These are phyloP conservation scores for Euspilapteryx auroguttella DNA, from an alignment of 2,888 invertebrate species.

Conservation along the genomic window DNA sequence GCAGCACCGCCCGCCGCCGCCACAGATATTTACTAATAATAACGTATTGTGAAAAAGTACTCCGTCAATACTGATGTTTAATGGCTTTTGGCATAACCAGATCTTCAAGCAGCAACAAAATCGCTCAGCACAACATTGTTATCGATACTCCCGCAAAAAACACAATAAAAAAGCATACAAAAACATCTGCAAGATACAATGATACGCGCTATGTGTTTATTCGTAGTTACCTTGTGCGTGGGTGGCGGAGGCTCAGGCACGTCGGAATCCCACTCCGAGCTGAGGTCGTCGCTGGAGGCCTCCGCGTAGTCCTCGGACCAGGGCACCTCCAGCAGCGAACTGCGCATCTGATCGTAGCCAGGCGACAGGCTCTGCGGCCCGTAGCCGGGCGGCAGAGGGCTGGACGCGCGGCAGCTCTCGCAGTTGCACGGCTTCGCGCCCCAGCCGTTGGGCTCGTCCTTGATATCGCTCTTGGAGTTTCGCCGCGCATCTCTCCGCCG, in stretches of 20 bases:
- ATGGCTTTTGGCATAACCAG: too few species aligned
- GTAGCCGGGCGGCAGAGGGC: slow-evolving; percentile 49
- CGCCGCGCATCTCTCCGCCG: slow-evolving; percentile 36
- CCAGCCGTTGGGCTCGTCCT: slow-evolving; percentile 22
- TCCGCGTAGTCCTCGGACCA: slow-evolving; percentile 81
- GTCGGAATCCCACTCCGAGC: slow-evolving; percentile 91
- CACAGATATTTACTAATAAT: too few species aligned
- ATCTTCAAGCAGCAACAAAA: too few species aligned
- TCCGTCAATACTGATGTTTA: too few species aligned
- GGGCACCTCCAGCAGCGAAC: slow-evolving; percentile 75
- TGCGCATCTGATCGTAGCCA: slow-evolving; percentile 81
- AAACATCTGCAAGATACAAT: too few species aligned
- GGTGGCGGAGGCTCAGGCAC: slow-evolving; percentile 61
- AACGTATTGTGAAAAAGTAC: too few species aligned
- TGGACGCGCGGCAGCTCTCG: slow-evolving; percentile 52
- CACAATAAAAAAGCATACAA: too few species aligned
- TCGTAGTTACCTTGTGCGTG: slow-evolving; percentile 27
- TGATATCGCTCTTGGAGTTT: slow-evolving; percentile 29
- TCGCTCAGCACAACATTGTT: too few species aligned
- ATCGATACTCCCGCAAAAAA: too few species aligned
- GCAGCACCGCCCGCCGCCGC: too few species aligned
- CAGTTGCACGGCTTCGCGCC: slow-evolving; percentile 48
- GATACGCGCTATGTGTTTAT: too few species aligned
- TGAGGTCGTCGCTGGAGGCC: slow-evolving; percentile 88
- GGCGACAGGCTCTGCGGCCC: slow-evolving; percentile 50